phyloP scores from a whole-genome alignment of 2,797 vertebrate genomes.

The Botia almorhae region DNA sequence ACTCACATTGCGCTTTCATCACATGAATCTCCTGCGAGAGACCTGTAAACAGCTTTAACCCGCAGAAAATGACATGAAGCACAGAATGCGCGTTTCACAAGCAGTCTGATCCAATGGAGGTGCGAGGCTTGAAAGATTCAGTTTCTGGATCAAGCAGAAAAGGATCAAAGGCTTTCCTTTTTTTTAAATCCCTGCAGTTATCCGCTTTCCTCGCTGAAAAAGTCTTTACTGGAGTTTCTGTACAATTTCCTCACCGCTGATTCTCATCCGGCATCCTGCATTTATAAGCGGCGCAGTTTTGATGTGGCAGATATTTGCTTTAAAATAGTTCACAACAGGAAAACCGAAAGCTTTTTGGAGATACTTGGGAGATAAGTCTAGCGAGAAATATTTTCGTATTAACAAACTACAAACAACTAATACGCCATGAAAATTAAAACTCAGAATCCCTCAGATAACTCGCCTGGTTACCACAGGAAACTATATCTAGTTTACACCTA shows the following conservation, averaged over 20 bases:
- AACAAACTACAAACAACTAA: not conserved
- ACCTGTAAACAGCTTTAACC: not conserved
- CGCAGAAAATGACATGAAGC: conserved; percentile 16
- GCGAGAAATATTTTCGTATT: not conserved
- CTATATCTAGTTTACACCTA: not conserved
- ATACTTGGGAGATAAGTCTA: not conserved
- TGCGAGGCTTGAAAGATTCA: conserved; percentile 52
- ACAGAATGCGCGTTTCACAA: not conserved
- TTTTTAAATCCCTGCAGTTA: conserved; percentile 57
- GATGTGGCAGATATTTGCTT: not conserved
- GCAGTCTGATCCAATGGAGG: conserved; percentile 46
- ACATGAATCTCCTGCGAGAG: not conserved
- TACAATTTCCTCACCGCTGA: conserved; percentile 12
- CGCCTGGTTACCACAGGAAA: not conserved
- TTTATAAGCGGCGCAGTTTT: not conserved
- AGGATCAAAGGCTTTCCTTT: conserved; percentile 56
- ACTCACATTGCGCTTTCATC: not conserved
- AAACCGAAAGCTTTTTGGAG: not conserved
- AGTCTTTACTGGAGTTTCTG: conserved; percentile 10
- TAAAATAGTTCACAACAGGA: not conserved
- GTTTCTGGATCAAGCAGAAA: conserved; percentile 54
- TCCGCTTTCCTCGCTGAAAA: conserved; percentile 47
- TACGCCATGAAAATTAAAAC: not conserved
- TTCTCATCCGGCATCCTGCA: not conserved
- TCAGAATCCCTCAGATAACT: not conserved